phyloP scores from a whole-genome alignment of 1,140 invertebrate species.

The Macrocentrus cingulum region DNA sequence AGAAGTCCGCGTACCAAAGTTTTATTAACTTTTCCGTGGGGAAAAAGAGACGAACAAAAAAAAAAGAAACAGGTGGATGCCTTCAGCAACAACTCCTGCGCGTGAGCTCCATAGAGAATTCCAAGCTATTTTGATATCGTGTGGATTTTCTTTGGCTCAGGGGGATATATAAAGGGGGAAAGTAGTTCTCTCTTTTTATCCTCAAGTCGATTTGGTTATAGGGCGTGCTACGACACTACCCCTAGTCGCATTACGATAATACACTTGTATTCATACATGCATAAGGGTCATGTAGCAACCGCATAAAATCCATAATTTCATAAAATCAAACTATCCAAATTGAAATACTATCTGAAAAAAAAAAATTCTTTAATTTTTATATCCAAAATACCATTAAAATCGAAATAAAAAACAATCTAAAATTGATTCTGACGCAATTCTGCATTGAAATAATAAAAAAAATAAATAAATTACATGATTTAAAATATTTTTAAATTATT shows the following conservation, averaged over 20 bases:
- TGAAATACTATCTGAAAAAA: too few relatives aligned
- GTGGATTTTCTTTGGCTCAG: conserved; percentile 2
- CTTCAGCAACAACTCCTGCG: not conserved
- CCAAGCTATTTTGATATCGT: conserved; percentile 15
- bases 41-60: conserved; percentile 3
- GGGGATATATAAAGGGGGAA: too few relatives aligned
- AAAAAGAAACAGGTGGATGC: conserved; percentile 17
- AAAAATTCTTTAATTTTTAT: too few relatives aligned
- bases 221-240: conserved; percentile 30
- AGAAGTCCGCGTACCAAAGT: conserved; percentile 9
- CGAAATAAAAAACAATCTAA: too few relatives aligned
- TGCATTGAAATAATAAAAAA: too few relatives aligned
- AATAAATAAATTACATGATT: too few relatives aligned
- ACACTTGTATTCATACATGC: conserved; percentile 53
- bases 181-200: too few relatives aligned
- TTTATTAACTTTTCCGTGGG: conserved; percentile 23
- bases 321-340: too few relatives aligned
- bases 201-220: not conserved
- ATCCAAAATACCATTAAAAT: too few relatives aligned
- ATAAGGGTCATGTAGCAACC: conserved; percentile 28
- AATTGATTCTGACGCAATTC: too few relatives aligned
- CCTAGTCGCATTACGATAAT: conserved; percentile 50
- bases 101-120: conserved; percentile 7
- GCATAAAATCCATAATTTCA: not conserved
- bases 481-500: too few relatives aligned